A percentile compares a stretch with the other conserved stretches of the same genome.
Evolutionary conservation across 2,888 invertebrate genomes (phyloP).

Genomic region (Dicyrtoma fusca): DNA sequence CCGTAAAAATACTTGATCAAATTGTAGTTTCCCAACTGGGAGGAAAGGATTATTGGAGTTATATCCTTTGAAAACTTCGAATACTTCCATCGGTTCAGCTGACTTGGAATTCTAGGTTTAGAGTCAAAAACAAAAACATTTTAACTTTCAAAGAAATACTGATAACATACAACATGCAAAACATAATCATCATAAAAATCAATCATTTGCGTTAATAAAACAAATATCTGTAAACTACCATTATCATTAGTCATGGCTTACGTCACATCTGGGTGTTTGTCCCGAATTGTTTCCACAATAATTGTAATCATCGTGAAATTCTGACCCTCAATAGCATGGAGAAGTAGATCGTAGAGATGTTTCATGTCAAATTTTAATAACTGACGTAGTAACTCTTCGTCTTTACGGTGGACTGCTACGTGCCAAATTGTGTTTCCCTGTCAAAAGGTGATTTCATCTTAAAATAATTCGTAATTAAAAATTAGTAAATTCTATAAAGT

Average conservation of each 20-base stretch:
- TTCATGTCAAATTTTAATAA: constrained; percentile 36
- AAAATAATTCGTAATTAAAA: background rate
- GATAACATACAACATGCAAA: background rate
- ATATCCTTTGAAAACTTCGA: constrained; percentile 71
- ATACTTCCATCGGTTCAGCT: constrained; percentile 49
- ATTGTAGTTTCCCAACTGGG: constrained; percentile 72
- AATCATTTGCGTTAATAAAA: too few species aligned
- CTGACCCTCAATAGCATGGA: constrained; percentile 70
- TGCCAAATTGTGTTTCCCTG: constrained; percentile 49
- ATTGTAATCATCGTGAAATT: constrained; percentile 66
- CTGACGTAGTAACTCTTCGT: constrained; percentile 42
- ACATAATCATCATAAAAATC: background rate
- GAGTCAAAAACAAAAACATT: background rate
- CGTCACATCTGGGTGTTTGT: background rate
- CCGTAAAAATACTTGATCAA: constrained; percentile 69
- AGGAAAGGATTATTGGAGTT: constrained; percentile 72
- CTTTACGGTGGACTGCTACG: constrained; percentile 42
- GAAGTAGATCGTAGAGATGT: constrained; percentile 64
- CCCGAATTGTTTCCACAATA: constrained; percentile 61
- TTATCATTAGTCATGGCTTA: background rate
- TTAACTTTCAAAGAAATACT: background rate
- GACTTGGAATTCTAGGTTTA: background rate
- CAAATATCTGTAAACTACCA: too few species aligned
- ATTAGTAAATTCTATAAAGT: background rate
- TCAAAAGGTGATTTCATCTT: background rate